phyloP scores from a whole-genome alignment of 1,140 invertebrate genomes.

The Cyrtorhinus lividipennis region DNA sequence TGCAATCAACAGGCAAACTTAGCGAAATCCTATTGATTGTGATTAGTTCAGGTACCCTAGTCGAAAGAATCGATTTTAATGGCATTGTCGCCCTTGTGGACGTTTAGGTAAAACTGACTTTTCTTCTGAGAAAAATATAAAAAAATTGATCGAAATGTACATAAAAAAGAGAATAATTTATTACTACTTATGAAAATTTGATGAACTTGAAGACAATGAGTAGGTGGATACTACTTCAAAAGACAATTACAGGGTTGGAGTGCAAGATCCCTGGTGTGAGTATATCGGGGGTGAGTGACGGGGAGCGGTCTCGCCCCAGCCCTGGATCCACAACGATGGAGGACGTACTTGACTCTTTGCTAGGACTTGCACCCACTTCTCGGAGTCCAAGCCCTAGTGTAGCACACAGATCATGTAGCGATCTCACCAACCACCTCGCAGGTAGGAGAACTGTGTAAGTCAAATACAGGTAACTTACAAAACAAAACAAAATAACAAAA shows the following conservation, averaged over 20 bases:
- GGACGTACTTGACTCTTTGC: slow-evolving; percentile 79
- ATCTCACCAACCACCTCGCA: slow-evolving; percentile 41
- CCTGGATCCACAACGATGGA: slow-evolving; percentile 73
- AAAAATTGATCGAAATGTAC: background rate
- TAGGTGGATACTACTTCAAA: slow-evolving; percentile 4
- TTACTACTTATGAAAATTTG: background rate
- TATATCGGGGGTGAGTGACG: slow-evolving; percentile 8
- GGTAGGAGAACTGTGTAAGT: slow-evolving; percentile 65
- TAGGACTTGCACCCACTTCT: slow-evolving; percentile 61
- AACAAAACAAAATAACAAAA: slow-evolving; percentile 7
- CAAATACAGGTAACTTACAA: slow-evolving; percentile 25
- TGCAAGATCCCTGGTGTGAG: slow-evolving; percentile 11
- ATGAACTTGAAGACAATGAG: background rate
- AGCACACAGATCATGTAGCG: slow-evolving; percentile 23
- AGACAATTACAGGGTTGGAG: slow-evolving; percentile 16
- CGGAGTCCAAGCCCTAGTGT: slow-evolving; percentile 47
- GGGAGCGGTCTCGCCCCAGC: slow-evolving; percentile 31
- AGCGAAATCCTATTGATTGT: too few species aligned
- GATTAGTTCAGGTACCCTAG: too few species aligned
- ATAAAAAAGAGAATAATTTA: too few species aligned
- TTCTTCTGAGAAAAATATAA: too few species aligned
- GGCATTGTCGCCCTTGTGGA: too few species aligned
- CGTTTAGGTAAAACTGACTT: too few species aligned
- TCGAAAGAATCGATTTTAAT: too few species aligned
- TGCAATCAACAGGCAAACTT: too few species aligned